Percentiles rank a stretch among this genome's conserved stretches.
Conservation (phyloP, 2,888 invertebrate species). For the Nysson spinosus region DNA sequence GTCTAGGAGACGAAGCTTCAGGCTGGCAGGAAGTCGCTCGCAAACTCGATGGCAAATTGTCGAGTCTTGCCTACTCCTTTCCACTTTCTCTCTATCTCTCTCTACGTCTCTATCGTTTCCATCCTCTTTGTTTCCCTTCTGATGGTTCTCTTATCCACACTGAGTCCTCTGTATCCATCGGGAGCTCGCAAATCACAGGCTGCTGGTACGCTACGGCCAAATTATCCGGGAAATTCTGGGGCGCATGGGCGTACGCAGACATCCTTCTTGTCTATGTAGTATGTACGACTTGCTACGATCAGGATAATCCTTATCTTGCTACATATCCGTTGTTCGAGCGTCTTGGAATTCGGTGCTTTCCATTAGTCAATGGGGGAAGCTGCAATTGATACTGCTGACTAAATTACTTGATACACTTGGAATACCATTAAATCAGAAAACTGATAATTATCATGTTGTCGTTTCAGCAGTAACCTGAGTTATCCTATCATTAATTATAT, state of each 20-base stretch:
- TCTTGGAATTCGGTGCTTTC: conserved; percentile 33
- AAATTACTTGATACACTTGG: too few species aligned
- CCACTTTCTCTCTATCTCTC: conserved; percentile 20
- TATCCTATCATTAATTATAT: too few species aligned
- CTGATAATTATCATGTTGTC: too few species aligned
- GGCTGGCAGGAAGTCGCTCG: conserved; percentile 66
- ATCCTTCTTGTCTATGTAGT: conserved; percentile 14
- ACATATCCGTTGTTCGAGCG: conserved; percentile 38
- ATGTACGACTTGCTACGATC: conserved; percentile 35
- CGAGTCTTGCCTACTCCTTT: conserved; percentile 44
- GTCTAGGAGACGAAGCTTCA: conserved; percentile 57
- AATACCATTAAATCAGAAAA: too few species aligned
- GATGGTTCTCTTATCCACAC: conserved; percentile 46
- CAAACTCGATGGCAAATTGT: conserved; percentile 66
- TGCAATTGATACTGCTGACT: conserved; percentile 14
- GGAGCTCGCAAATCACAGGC: conserved; percentile 66
- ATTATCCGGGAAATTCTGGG: conserved; percentile 62
- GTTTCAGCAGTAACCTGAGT: too few species aligned
- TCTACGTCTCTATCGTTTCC: conserved; percentile 10
- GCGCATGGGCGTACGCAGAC: conserved; percentile 28
- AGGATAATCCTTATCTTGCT: conserved; percentile 48
- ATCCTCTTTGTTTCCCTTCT: conserved; percentile 15
- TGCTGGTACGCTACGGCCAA: conserved; percentile 50
- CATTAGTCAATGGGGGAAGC: conserved; percentile 11
- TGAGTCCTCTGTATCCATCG: conserved; percentile 56